Percentiles rank a stretch among this genome's conserved stretches.
Conservation (phyloP, 2,888 invertebrate genomes). For the Netelia virgata region DNA sequence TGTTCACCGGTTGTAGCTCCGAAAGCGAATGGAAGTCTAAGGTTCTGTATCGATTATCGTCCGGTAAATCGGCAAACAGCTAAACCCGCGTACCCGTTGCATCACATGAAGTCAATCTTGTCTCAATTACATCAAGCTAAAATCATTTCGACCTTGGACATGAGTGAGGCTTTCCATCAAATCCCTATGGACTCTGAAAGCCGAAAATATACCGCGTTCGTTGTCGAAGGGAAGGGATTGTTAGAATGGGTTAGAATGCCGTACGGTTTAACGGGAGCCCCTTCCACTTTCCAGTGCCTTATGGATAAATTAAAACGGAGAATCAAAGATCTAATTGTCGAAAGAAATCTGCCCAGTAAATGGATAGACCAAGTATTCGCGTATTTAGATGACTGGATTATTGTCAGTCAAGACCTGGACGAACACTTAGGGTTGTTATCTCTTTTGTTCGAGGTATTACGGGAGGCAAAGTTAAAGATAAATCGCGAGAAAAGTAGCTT, state of each 20-base stretch:
- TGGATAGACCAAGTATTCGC: slow-evolving; percentile 53
- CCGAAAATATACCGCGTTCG: slow-evolving; percentile 59
- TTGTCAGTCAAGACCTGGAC: slow-evolving; percentile 49
- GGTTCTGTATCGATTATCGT: slow-evolving; percentile 40
- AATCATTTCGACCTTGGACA: slow-evolving; percentile 61
- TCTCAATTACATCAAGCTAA: slow-evolving; percentile 59
- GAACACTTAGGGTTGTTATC: slow-evolving; percentile 40
- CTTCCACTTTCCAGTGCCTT: slow-evolving; percentile 52
- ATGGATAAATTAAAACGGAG: slow-evolving; percentile 50
- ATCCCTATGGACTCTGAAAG: slow-evolving; percentile 35
- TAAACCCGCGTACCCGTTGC: slow-evolving; percentile 45
- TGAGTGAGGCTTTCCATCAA: too few species aligned
- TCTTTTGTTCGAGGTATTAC: slow-evolving; percentile 45
- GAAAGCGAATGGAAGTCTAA: slow-evolving; percentile 27
- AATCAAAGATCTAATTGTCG: slow-evolving; percentile 28
- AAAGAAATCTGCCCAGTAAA: slow-evolving; percentile 44
- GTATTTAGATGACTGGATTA: slow-evolving; percentile 60
- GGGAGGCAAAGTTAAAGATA: slow-evolving; percentile 43
- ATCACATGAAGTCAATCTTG: slow-evolving; percentile 62
- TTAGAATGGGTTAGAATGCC: slow-evolving; percentile 59
- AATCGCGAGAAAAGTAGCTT: slow-evolving; percentile 62
- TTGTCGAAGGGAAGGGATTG: slow-evolving; percentile 55
- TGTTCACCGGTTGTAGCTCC: slow-evolving; percentile 43
- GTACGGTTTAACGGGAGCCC: slow-evolving; percentile 37
- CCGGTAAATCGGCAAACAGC: slow-evolving; percentile 49